Base-by-base conservation (phyloP, 2,797 vertebrate species). In the Melanotaenia nigrans region DNA sequence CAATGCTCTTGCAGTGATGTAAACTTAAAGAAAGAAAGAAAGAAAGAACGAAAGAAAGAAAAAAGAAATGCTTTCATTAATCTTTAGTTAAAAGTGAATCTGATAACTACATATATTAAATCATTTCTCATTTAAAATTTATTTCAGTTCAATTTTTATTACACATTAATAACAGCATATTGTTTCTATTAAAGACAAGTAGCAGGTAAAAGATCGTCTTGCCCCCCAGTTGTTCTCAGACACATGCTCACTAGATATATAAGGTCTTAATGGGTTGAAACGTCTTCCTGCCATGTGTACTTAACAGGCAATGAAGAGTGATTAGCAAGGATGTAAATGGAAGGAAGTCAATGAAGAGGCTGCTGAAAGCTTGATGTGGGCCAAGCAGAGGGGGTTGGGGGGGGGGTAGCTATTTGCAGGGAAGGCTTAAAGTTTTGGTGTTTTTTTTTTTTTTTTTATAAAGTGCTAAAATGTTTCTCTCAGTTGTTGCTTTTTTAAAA, bases 241-340 rank as follows among this genome's bases (percentile, higher is more conserved):
- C 8, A 25, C 10, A 24, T 24, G 25, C 22, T 53, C 1, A 22
- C 20, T 1, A 9, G 18, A 5, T 51, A n/a, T n/a, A 22, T 51
- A 4, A 3, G 49, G 22, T 51, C 49, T 51, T 24, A 28, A 54
- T 54, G 24, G 51, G 3, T 28, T 9, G 40, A 64, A 47, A 49
- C 30, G 40, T 64, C 36, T 8, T 53, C 13, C 28, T 59, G 1
- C n/a, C 45, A 49, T 67, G 42, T 63, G 64, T 13, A 54, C 51
- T 54, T 25, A 54, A 24, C 51, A 25, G 20, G 49, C 35, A 51
- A 33, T 40, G 24, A 25, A 54, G 22, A 61, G 0, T 59, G 3
- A 59, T 36, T 53, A 45, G n/a, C 35, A 57, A 30, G n/a, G 40
- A 62, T 35, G 53, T 24, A 25, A 10, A 49, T 16, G 32, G 55